Base-by-base conservation (phyloP, 1,140 invertebrate species). In the Eciton burchellii region DNA sequence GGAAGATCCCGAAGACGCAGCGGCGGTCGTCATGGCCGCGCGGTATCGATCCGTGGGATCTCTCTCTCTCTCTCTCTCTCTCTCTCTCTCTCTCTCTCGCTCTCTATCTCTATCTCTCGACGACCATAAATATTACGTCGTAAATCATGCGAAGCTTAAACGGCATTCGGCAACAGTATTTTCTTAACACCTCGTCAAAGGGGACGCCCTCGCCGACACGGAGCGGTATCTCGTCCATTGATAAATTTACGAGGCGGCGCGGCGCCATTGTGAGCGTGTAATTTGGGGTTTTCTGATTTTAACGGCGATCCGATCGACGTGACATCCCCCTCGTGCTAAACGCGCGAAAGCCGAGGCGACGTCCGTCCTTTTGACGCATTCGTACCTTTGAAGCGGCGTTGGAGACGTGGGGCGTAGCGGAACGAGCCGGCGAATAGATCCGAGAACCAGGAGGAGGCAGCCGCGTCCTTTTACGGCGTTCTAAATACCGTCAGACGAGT, bases 151-250 rank as follows among this genome's bases (percentile, higher is more conserved):
- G 60, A 84, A 87, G 83, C 83, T 84, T 89, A 90, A 89, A 87
- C 83, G 87, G 74, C 73, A 56, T 73, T 47, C 65, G 84, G 73
- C 83, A 90, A 82, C n/a, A 86, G 84, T 87, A 89, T 84, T 91
- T 90, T 89, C 87, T 91, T 88, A 90, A 88, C 91, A 89, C 91
- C 89, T 91, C 87, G 88, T 90, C 84, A 87, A 91, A 65, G 82
- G 71, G 74, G 65, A 74, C 81, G 76, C 43, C 59, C 71, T 59
- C 41, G 49, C 24, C 57, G 57, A 82, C 60, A 49, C 65, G 43
- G 41, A 47, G 52, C 6, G 6, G 35, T 77, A 84, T 73, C 79
- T 60, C 5, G 26, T 24, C 19, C 24, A 52, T 79, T 49, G 74
- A 63, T 47, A 81, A 68, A 62, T 84, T 85, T 81, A 56, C 52